Evolutionary conservation across 2,888 invertebrate genomes (phyloP), one percentile per base, ranked within the genome.

Genomic region (Drosophila mercatorum): DNA sequence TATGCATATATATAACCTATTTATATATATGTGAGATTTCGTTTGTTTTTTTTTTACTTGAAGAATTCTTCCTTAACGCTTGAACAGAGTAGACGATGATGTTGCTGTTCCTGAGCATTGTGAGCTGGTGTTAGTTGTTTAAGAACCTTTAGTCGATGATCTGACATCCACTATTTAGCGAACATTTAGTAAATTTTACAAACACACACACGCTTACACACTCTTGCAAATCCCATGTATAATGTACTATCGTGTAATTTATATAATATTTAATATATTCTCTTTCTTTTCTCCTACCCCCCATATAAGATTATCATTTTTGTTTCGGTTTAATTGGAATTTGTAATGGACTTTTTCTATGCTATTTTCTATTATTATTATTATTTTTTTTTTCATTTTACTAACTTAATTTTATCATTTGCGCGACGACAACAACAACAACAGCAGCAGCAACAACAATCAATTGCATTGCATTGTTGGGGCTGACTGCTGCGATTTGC

Each of bases 281-380:
- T 55, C n/a, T 41, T 31, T 14, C 43, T 40, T 38, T 31, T 26
- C 22, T 41, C 22, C 44, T 31, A 22, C 28, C 5, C 26, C 40
- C 49, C 11, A 57, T 26, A 57, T 34, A 57, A 57, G 52, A 75
- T 12, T 51, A 62, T 63, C 55, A 47, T 40, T 64, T 43, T 52
- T 46, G 62, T 51, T 47, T 73, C 52, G 83, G 78, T 78, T 78
- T 22, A 71, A 69, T 69, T 81, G 81, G 83, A 78, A 47, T 72
- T 75, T 75, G 68, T 72, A 82, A 82, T 71, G 70, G 72, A 78
- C 34, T 47, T 47, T 70, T 67, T 31, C 40, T 46, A 12, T 53
- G 10, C n/a, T 26, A 43, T 34, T 28, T 52, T 38, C 22, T 34
- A 22, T 22, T 22, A 22, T 46, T 31, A 31, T 10, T 17, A 17